Evolutionary conservation across 2,797 vertebrate species (phyloP), one percentile per base, ranked within the genome.

Genomic region (Malacoraja senta): DNA sequence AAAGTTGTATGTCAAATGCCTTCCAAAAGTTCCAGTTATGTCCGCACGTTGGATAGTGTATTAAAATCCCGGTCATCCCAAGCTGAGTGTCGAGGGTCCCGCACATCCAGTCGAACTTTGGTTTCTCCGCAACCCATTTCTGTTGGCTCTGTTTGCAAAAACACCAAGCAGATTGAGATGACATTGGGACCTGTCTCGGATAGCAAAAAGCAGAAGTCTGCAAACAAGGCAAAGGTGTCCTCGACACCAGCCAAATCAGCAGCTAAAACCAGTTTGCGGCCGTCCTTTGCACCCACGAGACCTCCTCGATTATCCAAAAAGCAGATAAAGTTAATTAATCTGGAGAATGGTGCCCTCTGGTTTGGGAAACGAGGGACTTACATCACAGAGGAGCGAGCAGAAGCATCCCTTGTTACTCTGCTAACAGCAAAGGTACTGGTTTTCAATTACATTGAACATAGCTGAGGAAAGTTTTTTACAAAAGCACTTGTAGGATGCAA

Each of bases 1-100:
- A 96, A 98, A n/a, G 96, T 98, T 83, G 96, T 96, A 0, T 99
- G 98, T 94, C 96, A 99, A 94, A 96, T 99, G 74, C 98, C 98
- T 72, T 97, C 97, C 68, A 97, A 97, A 94, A 98, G 98, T 95
- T 97, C 96, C 93, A 99, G 98, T 94, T 99, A 99, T 1, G 98
- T 99, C 91, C 97, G 98, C 77, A 99, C 98, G 1, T 96, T 99
- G 0, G 97, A 98, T 95, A 98, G 97, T 74, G 96, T 99, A 93
- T 95, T 99, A 80, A 98, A 98, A 95, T 99, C 44, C 44, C 4
- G 44, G 44, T 53, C 44, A 53, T 53, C 98, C 6, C 35, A 74
- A 17, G 90, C 72, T 10, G n/a, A 95, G 76, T 95, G 95, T 72
- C 95, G 81, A 91, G 94, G 95, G 19, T 94, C 94, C 0, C 96